These are phyloP conservation scores for Trinorchestia longiramus DNA, from an alignment of 1,140 invertebrate species.

Conservation along the genomic window DNA sequence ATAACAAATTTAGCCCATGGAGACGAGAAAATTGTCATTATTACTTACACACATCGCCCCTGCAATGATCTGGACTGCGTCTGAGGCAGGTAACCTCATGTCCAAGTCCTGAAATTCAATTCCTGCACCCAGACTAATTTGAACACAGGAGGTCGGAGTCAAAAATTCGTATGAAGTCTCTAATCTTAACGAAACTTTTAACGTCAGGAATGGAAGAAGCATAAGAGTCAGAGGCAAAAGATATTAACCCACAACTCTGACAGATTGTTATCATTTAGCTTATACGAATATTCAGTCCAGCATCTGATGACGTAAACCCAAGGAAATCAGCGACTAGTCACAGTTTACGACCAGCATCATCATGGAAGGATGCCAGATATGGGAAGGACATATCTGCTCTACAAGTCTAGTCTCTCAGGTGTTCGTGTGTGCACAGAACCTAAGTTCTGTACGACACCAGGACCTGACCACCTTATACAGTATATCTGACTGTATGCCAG, in stretches of 20 bases:
- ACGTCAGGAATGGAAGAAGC: not conserved
- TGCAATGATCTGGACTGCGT: not conserved
- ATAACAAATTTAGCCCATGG: too few species aligned
- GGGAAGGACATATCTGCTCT: not conserved
- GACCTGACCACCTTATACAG: too few species aligned
- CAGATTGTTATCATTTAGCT: too few species aligned
- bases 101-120: not conserved
- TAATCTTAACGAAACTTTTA: not conserved
- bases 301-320: too few species aligned
- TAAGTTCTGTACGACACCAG: not conserved
- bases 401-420: not conserved
- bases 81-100: not conserved
- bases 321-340: not conserved
- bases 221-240: too few species aligned
- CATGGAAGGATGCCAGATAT: not conserved
- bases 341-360: not conserved
- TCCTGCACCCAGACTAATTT: not conserved
- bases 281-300: too few species aligned
- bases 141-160: not conserved
- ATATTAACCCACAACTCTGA: too few species aligned
- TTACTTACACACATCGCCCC: not conserved
- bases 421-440: not conserved
- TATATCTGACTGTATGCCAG: not conserved
- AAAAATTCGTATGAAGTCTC: not conserved
- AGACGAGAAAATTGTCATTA: not conserved